A percentile compares a stretch with the other conserved stretches of the same genome.
phyloP scores from a whole-genome alignment of 2,797 vertebrate species.

The Microcaecilia unicolor region DNA sequence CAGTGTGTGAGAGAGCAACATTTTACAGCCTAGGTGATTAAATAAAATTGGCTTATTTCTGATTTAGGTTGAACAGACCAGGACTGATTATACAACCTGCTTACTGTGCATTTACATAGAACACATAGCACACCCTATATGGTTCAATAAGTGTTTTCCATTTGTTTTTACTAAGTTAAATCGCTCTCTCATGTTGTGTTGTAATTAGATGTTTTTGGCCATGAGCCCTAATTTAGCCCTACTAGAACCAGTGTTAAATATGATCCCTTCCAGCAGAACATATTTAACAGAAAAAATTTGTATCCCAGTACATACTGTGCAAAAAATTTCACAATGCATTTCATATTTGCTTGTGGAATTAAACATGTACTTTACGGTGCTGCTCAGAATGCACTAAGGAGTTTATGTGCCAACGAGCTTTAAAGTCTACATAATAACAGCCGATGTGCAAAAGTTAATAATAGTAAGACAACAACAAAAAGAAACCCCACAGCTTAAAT shows the following conservation, averaged over 20 bases:
- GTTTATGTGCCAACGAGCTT: too few relatives aligned
- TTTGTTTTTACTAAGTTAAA: slow-evolving; percentile 30
- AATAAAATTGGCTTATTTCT: slow-evolving; percentile 7
- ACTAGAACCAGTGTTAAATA: slow-evolving; percentile 9
- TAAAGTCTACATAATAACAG: too few relatives aligned
- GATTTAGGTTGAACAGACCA: too few relatives aligned
- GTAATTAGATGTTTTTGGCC: slow-evolving; percentile 27
- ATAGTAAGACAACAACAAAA: too few relatives aligned
- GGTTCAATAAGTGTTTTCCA: slow-evolving; percentile 37
- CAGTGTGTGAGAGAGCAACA: slow-evolving; percentile 9
- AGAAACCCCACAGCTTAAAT: too few relatives aligned
- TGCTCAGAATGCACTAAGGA: too few relatives aligned
- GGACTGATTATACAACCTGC: not conserved
- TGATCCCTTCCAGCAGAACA: too few relatives aligned
- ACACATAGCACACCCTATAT: slow-evolving; percentile 15
- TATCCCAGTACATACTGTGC: slow-evolving; percentile 50
- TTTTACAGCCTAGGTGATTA: slow-evolving; percentile 10
- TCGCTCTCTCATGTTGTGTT: slow-evolving; percentile 38
- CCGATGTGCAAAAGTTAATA: too few relatives aligned
- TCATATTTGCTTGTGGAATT: slow-evolving; percentile 6
- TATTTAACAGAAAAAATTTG: too few relatives aligned
- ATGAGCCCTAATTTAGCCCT: too few relatives aligned
- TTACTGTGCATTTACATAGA: slow-evolving; percentile 11
- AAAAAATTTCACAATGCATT: slow-evolving; percentile 24
- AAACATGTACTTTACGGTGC: too few relatives aligned